Evolutionary conservation across 2,797 vertebrate genomes (phyloP).

Genomic region (Crypturellus tataupa): DNA sequence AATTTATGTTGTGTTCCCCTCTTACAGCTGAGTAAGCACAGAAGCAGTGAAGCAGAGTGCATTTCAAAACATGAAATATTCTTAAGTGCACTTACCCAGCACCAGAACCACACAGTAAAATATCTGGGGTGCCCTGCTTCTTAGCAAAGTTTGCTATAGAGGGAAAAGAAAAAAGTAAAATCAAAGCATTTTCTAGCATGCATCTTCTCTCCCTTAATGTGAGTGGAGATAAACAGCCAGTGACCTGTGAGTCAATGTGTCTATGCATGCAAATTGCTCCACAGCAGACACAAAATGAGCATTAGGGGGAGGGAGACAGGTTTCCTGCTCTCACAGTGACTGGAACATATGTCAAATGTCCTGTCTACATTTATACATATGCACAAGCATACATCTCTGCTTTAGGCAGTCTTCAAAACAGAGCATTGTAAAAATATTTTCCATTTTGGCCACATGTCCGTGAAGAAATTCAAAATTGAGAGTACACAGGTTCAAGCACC

Average conservation of each 20-base stretch:
- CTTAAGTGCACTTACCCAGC: slow-evolving; percentile 72
- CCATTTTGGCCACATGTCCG: not conserved
- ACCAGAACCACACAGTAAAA: slow-evolving; percentile 73
- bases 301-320: not conserved
- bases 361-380: not conserved
- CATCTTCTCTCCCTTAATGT: not conserved
- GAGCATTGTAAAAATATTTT: not conserved
- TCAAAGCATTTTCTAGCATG: not conserved
- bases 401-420: not conserved
- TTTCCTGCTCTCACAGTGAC: not conserved
- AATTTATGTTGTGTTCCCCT: not conserved
- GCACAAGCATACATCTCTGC: not conserved
- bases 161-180: not conserved
- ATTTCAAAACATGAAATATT: not conserved
- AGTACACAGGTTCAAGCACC: not conserved
- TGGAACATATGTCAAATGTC: not conserved
- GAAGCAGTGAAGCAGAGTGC: not conserved
- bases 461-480: not conserved
- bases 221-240: not conserved
- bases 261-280: not conserved
- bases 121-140: slow-evolving; percentile 67
- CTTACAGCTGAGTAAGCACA: not conserved
- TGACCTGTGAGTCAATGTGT: not conserved
- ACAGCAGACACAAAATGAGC: not conserved
- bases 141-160: slow-evolving; percentile 34